These are phyloP conservation scores for Neopipo cinnamomea DNA, from an alignment of 2,113 vertebrate species.

Conservation along the genomic window DNA sequence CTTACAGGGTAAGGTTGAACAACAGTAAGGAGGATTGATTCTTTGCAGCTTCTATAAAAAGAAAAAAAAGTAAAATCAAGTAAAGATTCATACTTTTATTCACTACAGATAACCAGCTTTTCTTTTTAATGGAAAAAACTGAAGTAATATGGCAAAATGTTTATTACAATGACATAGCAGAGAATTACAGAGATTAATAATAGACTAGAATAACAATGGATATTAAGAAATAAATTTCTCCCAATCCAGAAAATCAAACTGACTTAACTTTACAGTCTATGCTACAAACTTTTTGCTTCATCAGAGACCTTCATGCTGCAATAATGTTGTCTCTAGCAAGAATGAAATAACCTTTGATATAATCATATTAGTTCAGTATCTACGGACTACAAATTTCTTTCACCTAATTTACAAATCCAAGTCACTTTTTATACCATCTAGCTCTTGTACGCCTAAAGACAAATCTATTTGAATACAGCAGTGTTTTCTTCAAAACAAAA, in stretches of 20 bases:
- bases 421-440: background rate
- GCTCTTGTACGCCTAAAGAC: background rate
- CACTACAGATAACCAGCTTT: background rate
- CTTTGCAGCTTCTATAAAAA: constrained; percentile 92
- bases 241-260: background rate
- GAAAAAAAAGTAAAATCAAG: constrained; percentile 58
- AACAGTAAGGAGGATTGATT: constrained; percentile 95
- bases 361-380: background rate
- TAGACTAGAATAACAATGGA: background rate
- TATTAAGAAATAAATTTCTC: background rate
- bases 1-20: constrained; percentile 97
- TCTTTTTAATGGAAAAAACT: constrained; percentile 10
- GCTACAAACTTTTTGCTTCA: background rate
- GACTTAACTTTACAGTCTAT: background rate
- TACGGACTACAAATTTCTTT: background rate
- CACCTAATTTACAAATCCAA: background rate
- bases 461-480: background rate
- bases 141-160: background rate
- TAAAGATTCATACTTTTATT: background rate
- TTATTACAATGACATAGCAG: constrained; percentile 8
- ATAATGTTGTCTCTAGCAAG: background rate
- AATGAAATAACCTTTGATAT: background rate
- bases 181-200: constrained; percentile 1
- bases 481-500: background rate
- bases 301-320: background rate